These are phyloP conservation scores for Vombatus ursinus DNA, from an alignment of 2,113 vertebrate genomes.

Conservation along the genomic window DNA sequence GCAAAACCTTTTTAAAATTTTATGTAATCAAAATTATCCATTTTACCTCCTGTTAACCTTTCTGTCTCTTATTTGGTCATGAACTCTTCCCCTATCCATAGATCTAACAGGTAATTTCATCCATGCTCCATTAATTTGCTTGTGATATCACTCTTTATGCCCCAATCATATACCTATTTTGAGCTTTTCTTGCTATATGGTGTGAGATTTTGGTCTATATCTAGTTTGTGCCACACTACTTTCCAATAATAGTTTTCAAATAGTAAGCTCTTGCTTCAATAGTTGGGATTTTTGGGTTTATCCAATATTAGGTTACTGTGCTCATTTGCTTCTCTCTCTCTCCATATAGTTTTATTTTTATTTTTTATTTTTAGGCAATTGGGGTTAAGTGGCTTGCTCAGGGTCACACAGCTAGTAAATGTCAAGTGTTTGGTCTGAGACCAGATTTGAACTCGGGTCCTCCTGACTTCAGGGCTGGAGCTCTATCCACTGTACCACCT, in stretches of 20 bases:
- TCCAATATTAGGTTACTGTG: neutral
- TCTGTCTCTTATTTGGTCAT: neutral
- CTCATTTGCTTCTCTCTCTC: neutral
- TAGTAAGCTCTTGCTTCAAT: neutral
- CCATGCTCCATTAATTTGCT: neutral
- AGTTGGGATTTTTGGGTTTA: neutral
- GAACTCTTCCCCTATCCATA: neutral
- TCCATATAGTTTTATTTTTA: too few relatives aligned
- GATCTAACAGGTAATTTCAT: neutral
- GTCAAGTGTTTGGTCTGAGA: too few relatives aligned
- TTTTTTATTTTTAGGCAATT: too few relatives aligned
- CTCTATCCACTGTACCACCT: too few relatives aligned
- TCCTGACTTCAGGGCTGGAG: too few relatives aligned
- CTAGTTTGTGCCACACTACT: neutral
- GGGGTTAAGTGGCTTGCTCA: too few relatives aligned
- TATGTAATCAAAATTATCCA: neutral
- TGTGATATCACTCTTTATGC: neutral
- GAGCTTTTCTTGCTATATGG: neutral
- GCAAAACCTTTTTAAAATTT: neutral
- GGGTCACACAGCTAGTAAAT: too few relatives aligned
- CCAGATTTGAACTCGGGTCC: too few relatives aligned
- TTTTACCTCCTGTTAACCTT: neutral
- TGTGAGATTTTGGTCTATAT: neutral
- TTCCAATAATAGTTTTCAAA: neutral
- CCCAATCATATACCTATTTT: neutral